Evolutionary conservation across 2,797 vertebrate species (phyloP), one percentile per base, ranked within the genome.

Genomic region (Notamacropus eugenii): DNA sequence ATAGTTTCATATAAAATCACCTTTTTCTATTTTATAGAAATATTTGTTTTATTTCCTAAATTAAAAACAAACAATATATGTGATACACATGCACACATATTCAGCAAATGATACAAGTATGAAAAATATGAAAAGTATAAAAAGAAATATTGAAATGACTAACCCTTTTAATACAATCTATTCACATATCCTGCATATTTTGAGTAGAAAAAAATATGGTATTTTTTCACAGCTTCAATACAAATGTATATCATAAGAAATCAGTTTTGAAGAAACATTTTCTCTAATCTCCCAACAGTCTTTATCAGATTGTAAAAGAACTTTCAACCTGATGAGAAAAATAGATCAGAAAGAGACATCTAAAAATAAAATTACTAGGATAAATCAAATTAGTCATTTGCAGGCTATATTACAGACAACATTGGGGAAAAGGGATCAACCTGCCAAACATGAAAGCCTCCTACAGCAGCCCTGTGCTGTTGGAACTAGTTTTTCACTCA

Each of bases 311-410:
- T 96, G 29, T 46, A 95, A 67, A 94, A 74, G 90, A 87, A 94
- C 55, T 95, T 92, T 97, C 94, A 93, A 94, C 87, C 92, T 97
- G 94, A 96, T 96, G 90, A 94, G 62, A 56, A 94, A 52, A 90
- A 90, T 90, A 96, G 58, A 94, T 8, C 92, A 46, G 24, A 95
- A 82, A 55, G 95, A 92, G 50, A 50, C 94, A 94, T 91, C 94
- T 91, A 94, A 96, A 90, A 96, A 92, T 92, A 90, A 58, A 94
- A 55, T 54, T 90, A 95, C 91, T 96, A 90, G 40, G 11, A 93
- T 92, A 95, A 40, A 94, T 93, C 55, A 95, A 93, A 94, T 96
- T 95, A 95, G 34, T 92, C 56, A 55, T 1, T 54, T 57, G 11
- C 50, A 93, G 55, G 5, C 19, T 54, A 9, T 40, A 91, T 59